phyloP scores from a whole-genome alignment of 2,888 invertebrate genomes.

The Trisateles emortualis region DNA sequence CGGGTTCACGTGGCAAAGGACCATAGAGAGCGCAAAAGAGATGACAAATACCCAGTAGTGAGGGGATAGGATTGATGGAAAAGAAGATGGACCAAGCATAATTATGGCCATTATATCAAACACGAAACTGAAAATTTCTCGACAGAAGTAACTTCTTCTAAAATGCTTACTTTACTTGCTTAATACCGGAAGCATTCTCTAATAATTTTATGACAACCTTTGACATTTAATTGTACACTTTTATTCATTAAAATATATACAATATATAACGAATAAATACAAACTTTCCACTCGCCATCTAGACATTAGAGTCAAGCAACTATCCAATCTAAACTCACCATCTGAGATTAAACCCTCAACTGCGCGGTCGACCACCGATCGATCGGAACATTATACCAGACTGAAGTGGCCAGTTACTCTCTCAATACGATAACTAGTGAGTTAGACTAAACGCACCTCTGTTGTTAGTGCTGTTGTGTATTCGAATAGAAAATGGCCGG shows the following conservation, averaged over 20 bases:
- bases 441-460: constrained; percentile 38
- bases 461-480: constrained; percentile 23
- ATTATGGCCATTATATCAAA: no score
- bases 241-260: neutral
- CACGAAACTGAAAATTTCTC: no score
- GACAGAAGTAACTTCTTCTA: no score
- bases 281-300: constrained; percentile 5
- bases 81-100: no score
- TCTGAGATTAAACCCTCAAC: constrained; percentile 54
- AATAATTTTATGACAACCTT: no score
- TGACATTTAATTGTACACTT: no score
- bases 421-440: constrained; percentile 37
- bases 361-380: constrained; percentile 49
- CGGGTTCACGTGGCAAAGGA: no score
- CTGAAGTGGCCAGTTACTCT: constrained; percentile 50
- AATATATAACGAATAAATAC: neutral
- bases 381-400: constrained; percentile 44
- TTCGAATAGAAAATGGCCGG: constrained; percentile 6
- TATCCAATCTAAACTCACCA: constrained; percentile 33
- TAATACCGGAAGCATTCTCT: no score
- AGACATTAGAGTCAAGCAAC: constrained; percentile 37
- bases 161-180: no score
- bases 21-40: no score
- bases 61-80: no score
- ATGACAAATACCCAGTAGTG: no score